Evolutionary conservation across 2,797 vertebrate genomes (phyloP).

Genomic region (Micrastur ruficollis): DNA sequence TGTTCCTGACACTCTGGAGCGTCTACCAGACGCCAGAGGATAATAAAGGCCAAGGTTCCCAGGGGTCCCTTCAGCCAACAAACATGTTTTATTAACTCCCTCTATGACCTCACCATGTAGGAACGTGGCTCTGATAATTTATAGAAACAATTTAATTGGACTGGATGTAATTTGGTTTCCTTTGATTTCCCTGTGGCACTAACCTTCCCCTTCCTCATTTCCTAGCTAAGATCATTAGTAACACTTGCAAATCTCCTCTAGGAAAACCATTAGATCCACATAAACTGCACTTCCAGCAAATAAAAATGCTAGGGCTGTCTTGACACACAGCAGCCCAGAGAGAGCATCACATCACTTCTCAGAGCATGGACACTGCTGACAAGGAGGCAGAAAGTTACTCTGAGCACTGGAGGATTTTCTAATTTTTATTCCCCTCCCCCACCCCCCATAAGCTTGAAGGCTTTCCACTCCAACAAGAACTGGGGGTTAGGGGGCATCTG

Average conservation of each 20-base stretch:
- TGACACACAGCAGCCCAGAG: not conserved
- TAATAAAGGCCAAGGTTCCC: constrained; percentile 62
- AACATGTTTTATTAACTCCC: constrained; percentile 62
- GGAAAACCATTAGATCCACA: constrained; percentile 17
- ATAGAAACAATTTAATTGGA: constrained; percentile 65
- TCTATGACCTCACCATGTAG: constrained; percentile 40
- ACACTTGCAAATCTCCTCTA: constrained; percentile 49
- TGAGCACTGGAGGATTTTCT: not conserved
- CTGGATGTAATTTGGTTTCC: constrained; percentile 65
- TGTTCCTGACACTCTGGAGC: constrained; percentile 35
- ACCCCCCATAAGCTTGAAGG: not conserved
- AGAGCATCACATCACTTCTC: not conserved
- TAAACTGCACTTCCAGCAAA: constrained; percentile 21
- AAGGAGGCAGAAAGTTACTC: not conserved
- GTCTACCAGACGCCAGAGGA: constrained; percentile 61
- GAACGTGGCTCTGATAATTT: constrained; percentile 64
- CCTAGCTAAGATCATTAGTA: constrained; percentile 44
- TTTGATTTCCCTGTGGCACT: constrained; percentile 62
- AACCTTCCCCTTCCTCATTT: constrained; percentile 53
- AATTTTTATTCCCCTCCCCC: too few species aligned
- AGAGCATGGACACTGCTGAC: not conserved
- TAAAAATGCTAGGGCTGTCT: not conserved
- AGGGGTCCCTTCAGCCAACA: constrained; percentile 61
- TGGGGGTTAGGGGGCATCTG: not conserved
- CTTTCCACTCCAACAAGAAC: not conserved